A percentile compares a stretch with the other conserved stretches of the same genome.
Evolutionary conservation across 2,888 invertebrate species (phyloP).

Genomic region (Drosophila peninsularis): DNA sequence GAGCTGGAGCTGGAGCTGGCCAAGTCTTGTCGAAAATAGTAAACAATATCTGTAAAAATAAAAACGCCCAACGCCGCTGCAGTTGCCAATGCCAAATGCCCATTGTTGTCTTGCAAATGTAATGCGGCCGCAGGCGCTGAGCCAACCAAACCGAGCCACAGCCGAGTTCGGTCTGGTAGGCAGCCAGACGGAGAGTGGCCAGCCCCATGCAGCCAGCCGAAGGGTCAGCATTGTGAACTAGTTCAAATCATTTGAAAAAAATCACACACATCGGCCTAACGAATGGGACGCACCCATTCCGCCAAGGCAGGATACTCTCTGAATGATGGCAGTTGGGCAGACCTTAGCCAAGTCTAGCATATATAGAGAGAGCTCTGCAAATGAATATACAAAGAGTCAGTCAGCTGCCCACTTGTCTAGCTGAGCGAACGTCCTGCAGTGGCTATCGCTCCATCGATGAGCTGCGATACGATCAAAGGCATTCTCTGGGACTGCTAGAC

Average conservation of each 20-base stretch:
- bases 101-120: constrained; percentile 78
- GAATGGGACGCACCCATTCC: constrained; percentile 4
- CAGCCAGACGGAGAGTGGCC: constrained; percentile 33
- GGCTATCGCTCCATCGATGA: constrained; percentile 49
- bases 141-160: constrained; percentile 34
- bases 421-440: not conserved
- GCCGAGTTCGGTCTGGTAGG: constrained; percentile 50
- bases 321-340: no score
- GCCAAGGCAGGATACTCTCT: not conserved
- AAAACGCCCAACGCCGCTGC: constrained; percentile 82
- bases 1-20: constrained; percentile 13
- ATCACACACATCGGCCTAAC: constrained; percentile 4
- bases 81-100: constrained; percentile 68
- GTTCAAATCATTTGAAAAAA: constrained; percentile 52
- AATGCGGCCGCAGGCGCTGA: constrained; percentile 62
- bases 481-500: constrained; percentile 70
- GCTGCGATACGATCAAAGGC: constrained; percentile 64
- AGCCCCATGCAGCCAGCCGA: constrained; percentile 7
- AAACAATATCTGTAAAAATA: constrained; percentile 84
- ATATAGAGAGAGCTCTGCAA: not conserved
- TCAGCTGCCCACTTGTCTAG: not conserved
- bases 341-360: no score
- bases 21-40: constrained; percentile 48
- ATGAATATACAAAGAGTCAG: not conserved
- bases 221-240: constrained; percentile 43